Conservation (phyloP, 2,888 invertebrate genomes). For the Eilema caniola region DNA sequence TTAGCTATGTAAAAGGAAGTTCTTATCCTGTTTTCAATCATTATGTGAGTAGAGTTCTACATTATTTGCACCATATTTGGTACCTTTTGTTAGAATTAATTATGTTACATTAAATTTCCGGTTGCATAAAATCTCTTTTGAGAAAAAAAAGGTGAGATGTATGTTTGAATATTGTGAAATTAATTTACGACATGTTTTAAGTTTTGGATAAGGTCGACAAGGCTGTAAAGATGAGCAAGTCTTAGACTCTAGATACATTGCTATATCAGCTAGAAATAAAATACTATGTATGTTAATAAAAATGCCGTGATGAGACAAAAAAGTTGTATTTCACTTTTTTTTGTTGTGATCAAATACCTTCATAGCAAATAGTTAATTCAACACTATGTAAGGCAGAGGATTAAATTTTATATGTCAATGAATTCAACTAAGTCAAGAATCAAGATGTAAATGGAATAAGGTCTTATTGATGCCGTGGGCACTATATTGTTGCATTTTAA, state of each 20-base stretch:
- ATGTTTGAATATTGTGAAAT: conserved; percentile 3
- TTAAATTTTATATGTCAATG: conserved; percentile 57
- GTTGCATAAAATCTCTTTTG: not conserved
- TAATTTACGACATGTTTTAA: conserved; percentile 4
- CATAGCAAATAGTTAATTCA: conserved; percentile 27
- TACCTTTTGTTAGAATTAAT: not conserved
- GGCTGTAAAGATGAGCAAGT: conserved; percentile 15
- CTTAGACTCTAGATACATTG: conserved; percentile 17
- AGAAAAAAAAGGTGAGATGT: not conserved
- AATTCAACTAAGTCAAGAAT: conserved; percentile 56
- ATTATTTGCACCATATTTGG: not conserved
- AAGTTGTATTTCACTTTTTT: conserved; percentile 23
- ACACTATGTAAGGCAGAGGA: conserved; percentile 39
- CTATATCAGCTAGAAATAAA: conserved; percentile 15
- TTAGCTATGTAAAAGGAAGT: not conserved
- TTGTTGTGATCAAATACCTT: conserved; percentile 20
- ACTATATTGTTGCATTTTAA: conserved; percentile 71
- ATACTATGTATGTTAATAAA: conserved; percentile 15
- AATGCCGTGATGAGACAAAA: conserved; percentile 16
- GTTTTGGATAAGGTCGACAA: conserved; percentile 19
- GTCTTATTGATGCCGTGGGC: conserved; percentile 63
- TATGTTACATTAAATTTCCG: not conserved
- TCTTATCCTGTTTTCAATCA: not conserved
- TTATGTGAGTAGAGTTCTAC: not conserved
- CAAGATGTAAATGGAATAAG: conserved; percentile 65